A percentile compares a stretch with the other conserved stretches of the same genome.
Evolutionary conservation across 2,797 vertebrate genomes (phyloP).

Genomic region (Pampus argenteus): DNA sequence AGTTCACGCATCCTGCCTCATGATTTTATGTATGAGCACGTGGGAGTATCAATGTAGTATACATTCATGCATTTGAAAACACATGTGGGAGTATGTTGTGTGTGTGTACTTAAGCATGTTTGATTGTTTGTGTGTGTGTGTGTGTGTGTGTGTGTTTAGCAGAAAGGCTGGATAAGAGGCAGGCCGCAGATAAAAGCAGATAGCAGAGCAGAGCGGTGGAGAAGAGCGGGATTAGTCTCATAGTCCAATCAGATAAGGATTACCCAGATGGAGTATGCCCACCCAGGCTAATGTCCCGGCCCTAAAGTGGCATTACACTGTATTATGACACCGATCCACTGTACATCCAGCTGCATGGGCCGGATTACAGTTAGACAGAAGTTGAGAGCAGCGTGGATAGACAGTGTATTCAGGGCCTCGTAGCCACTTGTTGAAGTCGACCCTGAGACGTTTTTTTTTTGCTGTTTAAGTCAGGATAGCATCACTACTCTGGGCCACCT

Average conservation of each 20-base stretch:
- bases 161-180: slow-evolving; percentile 29
- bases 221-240: slow-evolving; percentile 75
- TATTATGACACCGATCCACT: slow-evolving; percentile 69
- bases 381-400: slow-evolving; percentile 14
- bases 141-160: slow-evolving; percentile 7
- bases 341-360: slow-evolving; percentile 52
- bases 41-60: slow-evolving; percentile 59
- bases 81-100: slow-evolving; percentile 52
- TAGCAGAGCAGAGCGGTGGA: slow-evolving; percentile 53
- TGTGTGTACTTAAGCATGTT: slow-evolving; percentile 31
- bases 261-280: slow-evolving; percentile 67
- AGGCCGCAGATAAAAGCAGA: slow-evolving; percentile 53
- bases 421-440: slow-evolving; percentile 55
- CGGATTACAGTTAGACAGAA: slow-evolving; percentile 36
- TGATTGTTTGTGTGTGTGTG: slow-evolving; percentile 10
- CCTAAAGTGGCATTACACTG: slow-evolving; percentile 72
- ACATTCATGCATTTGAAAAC: slow-evolving; percentile 55
- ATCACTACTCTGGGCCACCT: slow-evolving; percentile 24
- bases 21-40: slow-evolving; percentile 60
- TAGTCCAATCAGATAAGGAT: slow-evolving; percentile 82
- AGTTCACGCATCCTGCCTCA: slow-evolving; percentile 51
- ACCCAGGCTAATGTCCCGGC: slow-evolving; percentile 70
- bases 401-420: slow-evolving; percentile 14
- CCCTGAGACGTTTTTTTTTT: slow-evolving; percentile 1
- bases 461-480: neutral